A percentile compares a stretch with the other conserved stretches of the same genome.
These are phyloP conservation scores for Agrenia bidenticulata DNA, from an alignment of 2,888 invertebrate species.

Conservation along the genomic window DNA sequence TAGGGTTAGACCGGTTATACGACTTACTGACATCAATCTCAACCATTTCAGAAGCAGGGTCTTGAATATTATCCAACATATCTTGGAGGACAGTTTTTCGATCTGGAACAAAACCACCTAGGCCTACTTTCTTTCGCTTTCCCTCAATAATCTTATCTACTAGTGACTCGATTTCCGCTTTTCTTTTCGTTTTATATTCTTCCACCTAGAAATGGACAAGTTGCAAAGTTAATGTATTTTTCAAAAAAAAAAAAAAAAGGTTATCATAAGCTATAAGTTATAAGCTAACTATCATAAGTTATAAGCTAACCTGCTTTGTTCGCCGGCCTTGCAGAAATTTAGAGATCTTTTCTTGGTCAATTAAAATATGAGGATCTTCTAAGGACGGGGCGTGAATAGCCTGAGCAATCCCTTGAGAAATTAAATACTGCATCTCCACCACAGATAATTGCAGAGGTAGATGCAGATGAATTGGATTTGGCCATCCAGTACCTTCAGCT, in stretches of 20 bases:
- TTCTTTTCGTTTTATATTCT: constrained; percentile 54
- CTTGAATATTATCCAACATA: constrained; percentile 67
- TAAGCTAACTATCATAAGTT: too few relatives aligned
- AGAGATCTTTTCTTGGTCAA: constrained; percentile 20
- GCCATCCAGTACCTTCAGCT: constrained; percentile 32
- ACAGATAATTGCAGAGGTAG: constrained; percentile 42
- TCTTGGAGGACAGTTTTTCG: constrained; percentile 68
- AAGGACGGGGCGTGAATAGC: constrained; percentile 37
- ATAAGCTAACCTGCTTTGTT: constrained; percentile 34
- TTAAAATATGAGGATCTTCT: constrained; percentile 13
- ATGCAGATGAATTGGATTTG: constrained; percentile 19
- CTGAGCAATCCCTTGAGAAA: constrained; percentile 34
- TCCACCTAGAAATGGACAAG: constrained; percentile 55
- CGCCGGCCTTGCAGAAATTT: constrained; percentile 20
- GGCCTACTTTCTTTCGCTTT: constrained; percentile 65
- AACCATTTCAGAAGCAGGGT: constrained; percentile 62
- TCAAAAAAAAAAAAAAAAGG: too few relatives aligned
- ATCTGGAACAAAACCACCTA: constrained; percentile 55
- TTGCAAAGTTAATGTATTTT: too few relatives aligned
- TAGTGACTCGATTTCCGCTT: constrained; percentile 61
- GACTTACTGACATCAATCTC: constrained; percentile 46
- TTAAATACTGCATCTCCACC: constrained; percentile 40
- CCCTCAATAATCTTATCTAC: constrained; percentile 76
- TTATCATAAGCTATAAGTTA: too few relatives aligned
- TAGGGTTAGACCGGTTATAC: too few relatives aligned